Conservation (phyloP, 2,113 vertebrate genomes). For the Symphodus melops region DNA sequence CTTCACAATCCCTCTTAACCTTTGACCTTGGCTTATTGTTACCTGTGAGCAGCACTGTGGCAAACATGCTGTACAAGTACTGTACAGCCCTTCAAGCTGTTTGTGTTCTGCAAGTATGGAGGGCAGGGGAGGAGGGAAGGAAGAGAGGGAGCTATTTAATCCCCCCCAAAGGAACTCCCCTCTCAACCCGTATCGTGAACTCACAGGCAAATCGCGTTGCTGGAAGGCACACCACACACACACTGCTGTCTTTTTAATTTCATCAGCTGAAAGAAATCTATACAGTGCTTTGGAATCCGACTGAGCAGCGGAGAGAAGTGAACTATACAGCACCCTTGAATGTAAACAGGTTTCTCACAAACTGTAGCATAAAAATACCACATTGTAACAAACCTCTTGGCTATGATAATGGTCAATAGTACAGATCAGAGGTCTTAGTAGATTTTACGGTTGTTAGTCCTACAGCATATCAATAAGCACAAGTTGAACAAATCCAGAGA, state of each 20-base stretch:
- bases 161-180: conserved; percentile 87
- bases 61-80: conserved; percentile 76
- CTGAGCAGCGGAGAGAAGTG: conserved; percentile 73
- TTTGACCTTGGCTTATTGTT: conserved; percentile 83
- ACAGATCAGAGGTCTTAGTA: conserved; percentile 79
- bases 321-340: conserved; percentile 80
- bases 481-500: conserved; percentile 73
- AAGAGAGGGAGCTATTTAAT: conserved; percentile 85
- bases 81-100: conserved; percentile 82
- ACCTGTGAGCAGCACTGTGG: conserved; percentile 80
- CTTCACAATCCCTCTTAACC: conserved; percentile 83
- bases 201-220: conserved; percentile 84
- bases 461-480: conserved; percentile 76
- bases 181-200: conserved; percentile 87
- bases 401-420: conserved; percentile 82
- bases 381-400: conserved; percentile 75
- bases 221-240: conserved; percentile 84
- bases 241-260: conserved; percentile 87
- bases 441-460: conserved; percentile 76
- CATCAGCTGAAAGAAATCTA: conserved; percentile 87
- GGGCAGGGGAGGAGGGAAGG: conserved; percentile 76
- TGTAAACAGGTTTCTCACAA: conserved; percentile 80
- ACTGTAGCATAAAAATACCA: conserved; percentile 77
- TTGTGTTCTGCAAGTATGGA: conserved; percentile 80
- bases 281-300: conserved; percentile 79